Conservation (phyloP, 2,888 invertebrate species). For the Cephus spinipes region DNA sequence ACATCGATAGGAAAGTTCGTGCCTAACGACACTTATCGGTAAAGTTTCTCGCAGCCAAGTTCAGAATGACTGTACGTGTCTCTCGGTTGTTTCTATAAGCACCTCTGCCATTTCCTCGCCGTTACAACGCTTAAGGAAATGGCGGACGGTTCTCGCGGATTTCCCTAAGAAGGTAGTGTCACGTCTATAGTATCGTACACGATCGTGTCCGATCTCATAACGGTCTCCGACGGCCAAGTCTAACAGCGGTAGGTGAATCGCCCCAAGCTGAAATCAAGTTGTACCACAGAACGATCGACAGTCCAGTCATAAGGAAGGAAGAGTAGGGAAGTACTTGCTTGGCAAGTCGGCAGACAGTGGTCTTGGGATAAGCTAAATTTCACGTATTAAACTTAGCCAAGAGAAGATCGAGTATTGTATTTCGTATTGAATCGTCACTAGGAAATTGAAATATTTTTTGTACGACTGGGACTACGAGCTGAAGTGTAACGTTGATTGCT, state of each 20-base stretch:
- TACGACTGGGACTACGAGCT: neutral
- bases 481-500: neutral
- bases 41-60: neutral
- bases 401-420: neutral
- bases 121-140: neutral
- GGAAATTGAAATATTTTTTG: neutral
- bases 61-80: neutral
- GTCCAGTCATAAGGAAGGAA: neutral
- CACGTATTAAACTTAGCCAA: neutral
- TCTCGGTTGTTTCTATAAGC: neutral
- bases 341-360: neutral
- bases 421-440: neutral
- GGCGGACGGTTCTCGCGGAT: neutral
- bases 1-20: neutral
- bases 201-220: neutral
- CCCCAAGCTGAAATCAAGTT: neutral
- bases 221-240: neutral
- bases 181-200: neutral
- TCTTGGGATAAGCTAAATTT: neutral
- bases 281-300: neutral
- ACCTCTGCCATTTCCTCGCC: neutral
- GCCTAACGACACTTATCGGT: neutral
- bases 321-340: neutral
- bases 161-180: neutral
- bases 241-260: neutral